phyloP scores from a whole-genome alignment of 2,113 vertebrate species.

The Mormoops blainvillei region DNA sequence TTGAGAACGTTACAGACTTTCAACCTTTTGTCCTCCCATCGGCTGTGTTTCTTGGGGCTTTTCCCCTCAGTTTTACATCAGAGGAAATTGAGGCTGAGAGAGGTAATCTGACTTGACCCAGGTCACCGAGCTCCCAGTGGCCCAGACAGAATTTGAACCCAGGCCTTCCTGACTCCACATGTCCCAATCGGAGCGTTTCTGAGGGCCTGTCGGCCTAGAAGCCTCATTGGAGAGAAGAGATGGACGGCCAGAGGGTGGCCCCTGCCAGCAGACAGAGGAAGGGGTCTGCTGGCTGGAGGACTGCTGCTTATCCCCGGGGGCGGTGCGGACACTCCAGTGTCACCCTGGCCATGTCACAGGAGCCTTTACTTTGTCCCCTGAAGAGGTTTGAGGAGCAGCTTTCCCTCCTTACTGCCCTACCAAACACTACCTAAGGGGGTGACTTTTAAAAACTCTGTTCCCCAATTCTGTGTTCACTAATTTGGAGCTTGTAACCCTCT shows the following conservation, averaged over 20 bases:
- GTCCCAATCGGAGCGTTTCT: background rate
- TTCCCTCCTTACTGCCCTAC: background rate
- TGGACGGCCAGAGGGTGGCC: background rate
- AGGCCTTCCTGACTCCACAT: background rate
- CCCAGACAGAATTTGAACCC: background rate
- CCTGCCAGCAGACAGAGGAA: background rate
- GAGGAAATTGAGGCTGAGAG: background rate
- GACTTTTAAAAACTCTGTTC: background rate
- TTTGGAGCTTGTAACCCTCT: slow-evolving; percentile 9
- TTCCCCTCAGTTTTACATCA: background rate
- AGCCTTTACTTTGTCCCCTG: background rate
- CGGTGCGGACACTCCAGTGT: accelerated
- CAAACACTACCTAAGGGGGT: background rate
- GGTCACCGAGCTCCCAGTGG: background rate
- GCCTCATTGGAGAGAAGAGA: background rate
- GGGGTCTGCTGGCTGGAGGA: background rate
- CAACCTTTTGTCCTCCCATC: background rate
- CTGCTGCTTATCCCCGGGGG: background rate
- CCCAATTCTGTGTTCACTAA: background rate
- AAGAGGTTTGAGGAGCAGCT: background rate
- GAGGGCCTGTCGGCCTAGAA: background rate
- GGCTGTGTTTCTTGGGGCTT: background rate
- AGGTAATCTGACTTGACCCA: background rate
- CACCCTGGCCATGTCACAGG: background rate
- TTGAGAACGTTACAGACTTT: background rate